Base-by-base conservation (phyloP, 92 coral and sea anemone genomes). In the Epizoanthus illoricatus region DNA sequence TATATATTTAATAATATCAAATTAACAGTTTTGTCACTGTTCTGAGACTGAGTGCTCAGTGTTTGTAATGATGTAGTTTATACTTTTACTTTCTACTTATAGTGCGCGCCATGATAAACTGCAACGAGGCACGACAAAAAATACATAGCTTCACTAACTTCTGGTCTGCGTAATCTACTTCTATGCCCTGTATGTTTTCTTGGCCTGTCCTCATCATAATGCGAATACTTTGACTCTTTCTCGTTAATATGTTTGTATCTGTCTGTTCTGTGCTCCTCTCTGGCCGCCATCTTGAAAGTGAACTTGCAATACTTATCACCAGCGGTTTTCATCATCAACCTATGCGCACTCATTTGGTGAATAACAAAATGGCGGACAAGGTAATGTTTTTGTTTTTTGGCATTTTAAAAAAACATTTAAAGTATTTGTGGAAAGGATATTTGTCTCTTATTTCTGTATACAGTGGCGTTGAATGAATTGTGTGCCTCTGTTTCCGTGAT, bases 261-360 rank as follows among this genome's bases (percentile, higher is more conserved):
- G 41, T 68, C 70, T 47, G 81, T 85, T 84, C 69, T 74, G 69
- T 65, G 67, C 23, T 73, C 80, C 4, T 36, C 21, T 66, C 74
- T 24, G 86, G 89, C 93, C 89, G 97, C 97, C 98, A 94, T 94
- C 42, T 92, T 94, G 87, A 78, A 80, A 54, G 74, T 57, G 49
- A 71, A 58, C 62, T 33, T 74, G 76, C 84, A 80, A 75, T 73
- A 83, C 41, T 43, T 73, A 20, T 63, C 64, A 12, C 12, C 86
- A 68, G 86, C 73, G 78, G 82, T 21, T 4, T 42, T 12, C 9
- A n/a, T 19, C 18, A 60, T 42, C 71, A 62, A 76, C 12, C 8
- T 42, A 78, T 78, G 82, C 82, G 82, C 71, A 63, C 15, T 15
- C 7, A 15, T 18, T 13, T 10, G 40, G 72, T 59, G 1, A 3